These are phyloP conservation scores for Okamejei kenojei DNA, from an alignment of 2,797 vertebrate genomes.

Conservation along the genomic window DNA sequence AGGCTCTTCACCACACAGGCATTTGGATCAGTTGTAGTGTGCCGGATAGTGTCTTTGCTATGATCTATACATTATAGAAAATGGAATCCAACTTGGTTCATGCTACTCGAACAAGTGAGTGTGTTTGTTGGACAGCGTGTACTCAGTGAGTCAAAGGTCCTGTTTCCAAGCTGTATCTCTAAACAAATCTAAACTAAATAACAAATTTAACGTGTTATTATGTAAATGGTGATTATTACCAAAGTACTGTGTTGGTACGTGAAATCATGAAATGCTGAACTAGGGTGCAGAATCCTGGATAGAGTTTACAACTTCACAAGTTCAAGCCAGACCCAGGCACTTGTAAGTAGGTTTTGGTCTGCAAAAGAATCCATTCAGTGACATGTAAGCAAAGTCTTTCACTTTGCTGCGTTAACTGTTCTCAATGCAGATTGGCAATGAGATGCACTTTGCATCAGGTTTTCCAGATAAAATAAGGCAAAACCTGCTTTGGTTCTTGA, in stretches of 20 bases:
- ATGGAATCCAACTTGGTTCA: not conserved
- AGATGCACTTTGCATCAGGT: not conserved
- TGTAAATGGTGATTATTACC: not conserved
- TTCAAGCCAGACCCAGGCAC: not conserved
- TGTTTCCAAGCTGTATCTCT: too few relatives aligned
- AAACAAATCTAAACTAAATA: not conserved
- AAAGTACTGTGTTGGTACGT: too few relatives aligned
- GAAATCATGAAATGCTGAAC: not conserved
- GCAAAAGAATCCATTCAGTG: not conserved
- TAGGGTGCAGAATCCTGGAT: not conserved
- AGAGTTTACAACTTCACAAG: not conserved
- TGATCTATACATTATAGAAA: not conserved
- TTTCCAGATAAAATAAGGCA: not conserved
- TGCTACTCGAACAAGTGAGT: too few relatives aligned
- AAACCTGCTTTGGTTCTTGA: not conserved
- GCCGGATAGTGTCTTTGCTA: too few relatives aligned
- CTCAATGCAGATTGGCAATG: not conserved
- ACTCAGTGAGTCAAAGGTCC: too few relatives aligned
- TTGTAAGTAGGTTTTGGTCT: not conserved
- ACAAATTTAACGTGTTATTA: not conserved
- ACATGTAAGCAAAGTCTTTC: not conserved
- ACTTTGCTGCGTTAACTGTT: not conserved
- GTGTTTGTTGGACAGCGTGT: too few relatives aligned
- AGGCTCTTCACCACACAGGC: not conserved
- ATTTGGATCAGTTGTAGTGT: not conserved